A percentile compares a stretch with the other conserved stretches of the same genome.
Conservation (phyloP, 2,797 vertebrate genomes). For the Cirrhinus molitorella region DNA sequence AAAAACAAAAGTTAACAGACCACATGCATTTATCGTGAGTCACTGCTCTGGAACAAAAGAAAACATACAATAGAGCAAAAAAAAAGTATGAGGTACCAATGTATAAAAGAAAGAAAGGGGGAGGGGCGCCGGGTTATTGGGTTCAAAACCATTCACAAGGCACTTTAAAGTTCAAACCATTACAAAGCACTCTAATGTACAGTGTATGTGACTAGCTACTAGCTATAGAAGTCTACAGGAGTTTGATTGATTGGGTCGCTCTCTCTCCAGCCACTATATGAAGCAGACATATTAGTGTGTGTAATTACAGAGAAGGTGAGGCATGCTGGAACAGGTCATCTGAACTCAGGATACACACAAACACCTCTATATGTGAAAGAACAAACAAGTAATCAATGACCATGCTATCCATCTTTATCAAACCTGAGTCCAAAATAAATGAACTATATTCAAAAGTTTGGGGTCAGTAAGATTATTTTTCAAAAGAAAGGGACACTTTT, state of each 20-base stretch:
- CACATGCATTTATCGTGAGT: constrained; percentile 37
- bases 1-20: constrained; percentile 16
- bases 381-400: background rate
- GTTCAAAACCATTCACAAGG: constrained; percentile 10
- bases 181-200: background rate
- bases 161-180: constrained; percentile 5
- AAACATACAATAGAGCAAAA: background rate
- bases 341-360: constrained; percentile 8
- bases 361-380: background rate
- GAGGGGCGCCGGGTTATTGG: background rate
- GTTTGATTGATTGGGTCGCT: constrained; percentile 14
- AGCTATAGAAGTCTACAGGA: background rate
- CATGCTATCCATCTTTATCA: background rate
- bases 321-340: constrained; percentile 12
- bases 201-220: background rate
- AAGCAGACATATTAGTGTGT: constrained; percentile 23
- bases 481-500: background rate
- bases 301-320: constrained; percentile 25
- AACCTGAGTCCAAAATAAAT: background rate
- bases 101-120: background rate
- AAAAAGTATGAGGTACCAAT: background rate
- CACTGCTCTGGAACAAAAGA: constrained; percentile 33
- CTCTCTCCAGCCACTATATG: background rate
- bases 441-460: background rate
- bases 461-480: background rate